phyloP scores from a whole-genome alignment of 1,140 invertebrate genomes.

The Caenorhabditis latens region DNA sequence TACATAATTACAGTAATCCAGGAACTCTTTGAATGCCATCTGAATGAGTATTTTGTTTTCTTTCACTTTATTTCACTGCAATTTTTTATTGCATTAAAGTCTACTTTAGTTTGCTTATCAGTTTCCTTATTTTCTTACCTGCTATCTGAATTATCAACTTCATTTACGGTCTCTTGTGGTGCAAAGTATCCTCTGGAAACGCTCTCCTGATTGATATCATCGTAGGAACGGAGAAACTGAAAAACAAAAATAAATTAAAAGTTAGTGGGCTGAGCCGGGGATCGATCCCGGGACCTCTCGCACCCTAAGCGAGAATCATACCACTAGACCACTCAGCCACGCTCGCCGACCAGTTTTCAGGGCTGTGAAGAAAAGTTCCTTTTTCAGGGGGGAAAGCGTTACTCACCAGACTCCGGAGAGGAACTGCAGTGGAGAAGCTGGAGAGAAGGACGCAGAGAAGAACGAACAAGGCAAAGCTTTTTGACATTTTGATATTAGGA shows the following conservation, averaged over 20 bases:
- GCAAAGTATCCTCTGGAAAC: conserved; percentile 14
- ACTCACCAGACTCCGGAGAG: conserved; percentile 40
- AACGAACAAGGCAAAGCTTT: not conserved
- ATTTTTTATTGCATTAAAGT: not conserved
- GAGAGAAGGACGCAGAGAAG: conserved; percentile 17
- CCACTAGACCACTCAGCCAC: conserved; percentile 78
- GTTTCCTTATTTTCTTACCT: not conserved
- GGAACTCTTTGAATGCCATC: too few relatives aligned
- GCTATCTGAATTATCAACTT: conserved; percentile 3
- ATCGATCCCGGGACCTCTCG: conserved; percentile 79
- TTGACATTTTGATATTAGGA: not conserved
- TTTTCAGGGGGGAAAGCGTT: not conserved
- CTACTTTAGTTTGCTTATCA: not conserved
- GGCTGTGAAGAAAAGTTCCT: not conserved
- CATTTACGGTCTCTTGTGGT: not conserved
- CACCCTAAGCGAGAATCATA: conserved; percentile 80
- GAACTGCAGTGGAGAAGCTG: conserved; percentile 4
- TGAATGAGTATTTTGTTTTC: not conserved
- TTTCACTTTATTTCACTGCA: not conserved
- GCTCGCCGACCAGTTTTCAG: not conserved
- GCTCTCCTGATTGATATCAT: conserved; percentile 35
- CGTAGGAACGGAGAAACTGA: conserved; percentile 39
- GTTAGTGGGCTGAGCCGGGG: conserved; percentile 65
- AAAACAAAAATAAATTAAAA: not conserved
- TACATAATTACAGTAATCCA: not conserved